Evolutionary conservation across 1,140 invertebrate species (phyloP), one percentile per base, ranked within the genome.

Genomic region (Drosophila mojavensis): DNA sequence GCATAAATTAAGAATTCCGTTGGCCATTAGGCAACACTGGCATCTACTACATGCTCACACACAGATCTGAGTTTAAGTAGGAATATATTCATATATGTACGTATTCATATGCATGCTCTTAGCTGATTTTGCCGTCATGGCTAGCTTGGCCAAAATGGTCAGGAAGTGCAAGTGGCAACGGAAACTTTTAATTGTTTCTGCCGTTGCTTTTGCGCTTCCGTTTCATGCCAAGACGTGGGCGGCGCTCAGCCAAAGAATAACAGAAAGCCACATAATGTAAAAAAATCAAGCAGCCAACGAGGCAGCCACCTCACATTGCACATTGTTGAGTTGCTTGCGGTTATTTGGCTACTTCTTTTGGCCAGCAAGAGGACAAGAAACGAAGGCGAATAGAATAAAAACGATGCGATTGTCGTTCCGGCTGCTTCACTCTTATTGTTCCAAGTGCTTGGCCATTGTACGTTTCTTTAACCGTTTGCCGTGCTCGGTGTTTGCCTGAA

Each of bases 161-260:
- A 88, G 83, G 83, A 88, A 88, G 83, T 89, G 68, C 84, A 88
- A 88, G 83, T 88, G 83, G 79, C 83, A 88, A 75, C 83, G 83
- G 83, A 88, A 88, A 88, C 84, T 88, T 88, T 88, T 88, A 88
- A 88, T 88, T 88, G 84, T 88, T 88, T 88, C 84, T 89, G 84
- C 83, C 70, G 76, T 83, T 88, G 83, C 82, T 66, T 85, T 79
- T 81, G 68, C 68, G 75, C 77, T 80, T 88, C 83, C 83, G 83
- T 72, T 83, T 83, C 79, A 70, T 66, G 67, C 63, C 39, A 86
- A 75, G 70, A 62, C 73, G 74, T 20, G 43, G 56, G 13, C 53
- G 54, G 48, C 68, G 48, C 50, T 53, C 36, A 9, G 43, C 43
- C 43, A 50, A 60, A 53, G 74, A 74, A 81, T 68, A 81, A 82